Conservation (phyloP, 2,888 invertebrate genomes). For the Megalurothrips usitatus region DNA sequence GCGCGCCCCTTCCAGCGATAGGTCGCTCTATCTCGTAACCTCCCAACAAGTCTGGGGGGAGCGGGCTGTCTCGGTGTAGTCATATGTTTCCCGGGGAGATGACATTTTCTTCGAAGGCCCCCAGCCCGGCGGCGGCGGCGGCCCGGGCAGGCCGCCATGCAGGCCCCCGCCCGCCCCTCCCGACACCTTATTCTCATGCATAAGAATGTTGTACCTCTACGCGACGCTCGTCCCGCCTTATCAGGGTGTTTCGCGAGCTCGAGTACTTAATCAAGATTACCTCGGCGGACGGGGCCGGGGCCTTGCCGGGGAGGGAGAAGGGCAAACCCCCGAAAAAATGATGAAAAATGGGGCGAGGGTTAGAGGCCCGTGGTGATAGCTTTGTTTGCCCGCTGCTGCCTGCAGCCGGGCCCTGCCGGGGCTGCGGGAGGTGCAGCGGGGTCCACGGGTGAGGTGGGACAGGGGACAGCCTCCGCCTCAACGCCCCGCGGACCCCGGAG, state of each 20-base stretch:
- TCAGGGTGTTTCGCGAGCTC: constrained; percentile 9
- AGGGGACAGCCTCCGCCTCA: too few relatives aligned
- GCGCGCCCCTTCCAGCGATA: background rate
- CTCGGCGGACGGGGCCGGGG: background rate
- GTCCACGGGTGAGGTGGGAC: background rate
- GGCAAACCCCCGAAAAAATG: background rate
- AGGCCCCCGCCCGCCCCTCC: background rate
- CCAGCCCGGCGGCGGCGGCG: background rate
- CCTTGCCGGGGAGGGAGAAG: background rate
- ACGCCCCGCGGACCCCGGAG: too few relatives aligned
- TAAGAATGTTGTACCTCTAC: constrained; percentile 10
- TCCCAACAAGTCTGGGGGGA: background rate
- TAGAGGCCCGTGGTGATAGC: too few relatives aligned
- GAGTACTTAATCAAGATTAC: constrained; percentile 25
- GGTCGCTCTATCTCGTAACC: constrained; percentile 19
- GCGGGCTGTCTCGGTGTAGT: background rate
- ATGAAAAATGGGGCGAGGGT: background rate
- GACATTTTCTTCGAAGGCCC: background rate
- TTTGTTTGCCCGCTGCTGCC: too few relatives aligned
- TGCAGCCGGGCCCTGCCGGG: background rate
- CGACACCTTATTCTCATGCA: background rate
- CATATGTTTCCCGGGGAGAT: constrained; percentile 10
- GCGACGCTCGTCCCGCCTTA: background rate
- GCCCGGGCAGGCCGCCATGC: background rate
- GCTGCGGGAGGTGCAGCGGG: background rate